Conservation (phyloP, 2,797 vertebrate genomes). For the Characodon lateralis region DNA sequence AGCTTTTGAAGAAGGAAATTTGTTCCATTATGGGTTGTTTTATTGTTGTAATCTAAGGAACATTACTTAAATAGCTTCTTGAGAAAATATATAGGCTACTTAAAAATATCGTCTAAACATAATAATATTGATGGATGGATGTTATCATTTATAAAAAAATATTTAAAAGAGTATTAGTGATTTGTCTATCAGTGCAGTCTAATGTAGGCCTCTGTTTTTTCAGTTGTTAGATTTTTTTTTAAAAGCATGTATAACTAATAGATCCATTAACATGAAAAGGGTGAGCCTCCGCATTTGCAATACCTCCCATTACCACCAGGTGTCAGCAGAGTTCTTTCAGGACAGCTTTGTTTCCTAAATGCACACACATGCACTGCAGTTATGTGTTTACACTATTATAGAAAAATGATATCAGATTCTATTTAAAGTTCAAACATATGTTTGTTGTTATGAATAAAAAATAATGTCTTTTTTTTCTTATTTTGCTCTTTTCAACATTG, state of each 20-base stretch:
- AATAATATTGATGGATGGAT: not conserved
- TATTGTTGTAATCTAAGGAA: not conserved
- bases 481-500: not conserved
- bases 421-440: not conserved
- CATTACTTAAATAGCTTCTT: not conserved
- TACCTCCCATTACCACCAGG: slow-evolving; percentile 27
- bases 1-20: not conserved
- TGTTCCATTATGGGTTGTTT: not conserved
- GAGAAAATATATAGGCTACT: not conserved
- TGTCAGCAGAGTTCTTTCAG: slow-evolving; percentile 37
- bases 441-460: too few relatives aligned
- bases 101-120: not conserved
- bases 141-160: not conserved
- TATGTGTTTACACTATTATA: not conserved
- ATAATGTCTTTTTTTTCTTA: not conserved
- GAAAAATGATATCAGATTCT: not conserved
- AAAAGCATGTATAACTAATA: not conserved
- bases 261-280: not conserved
- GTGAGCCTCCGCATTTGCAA: slow-evolving; percentile 4
- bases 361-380: not conserved
- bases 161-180: not conserved
- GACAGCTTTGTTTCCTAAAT: not conserved
- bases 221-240: not conserved
- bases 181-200: not conserved
- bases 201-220: not conserved